A percentile compares a stretch with the other conserved stretches of the same genome.
These are phyloP conservation scores for Morinoia aosen DNA, from an alignment of 2,888 invertebrate species.

Conservation along the genomic window DNA sequence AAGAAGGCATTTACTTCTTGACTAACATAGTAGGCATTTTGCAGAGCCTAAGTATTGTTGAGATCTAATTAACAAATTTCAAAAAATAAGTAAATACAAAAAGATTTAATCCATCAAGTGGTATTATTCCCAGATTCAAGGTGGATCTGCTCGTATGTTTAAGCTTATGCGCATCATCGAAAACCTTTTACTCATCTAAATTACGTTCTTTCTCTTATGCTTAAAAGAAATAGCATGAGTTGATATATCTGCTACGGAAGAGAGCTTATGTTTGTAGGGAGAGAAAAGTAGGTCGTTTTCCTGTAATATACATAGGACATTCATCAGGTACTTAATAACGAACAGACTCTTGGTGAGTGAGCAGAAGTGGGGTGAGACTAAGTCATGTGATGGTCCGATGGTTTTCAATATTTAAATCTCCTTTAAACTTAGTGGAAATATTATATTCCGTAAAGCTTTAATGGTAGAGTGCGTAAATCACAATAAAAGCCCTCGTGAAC, in stretches of 20 bases:
- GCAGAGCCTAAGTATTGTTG: background rate
- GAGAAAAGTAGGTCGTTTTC: background rate
- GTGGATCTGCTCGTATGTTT: too few relatives aligned
- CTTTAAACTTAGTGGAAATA: background rate
- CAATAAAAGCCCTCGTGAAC: background rate
- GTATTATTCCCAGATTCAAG: too few relatives aligned
- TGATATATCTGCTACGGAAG: background rate
- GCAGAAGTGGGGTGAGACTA: too few relatives aligned
- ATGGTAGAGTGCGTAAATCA: background rate
- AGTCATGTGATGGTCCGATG: too few relatives aligned
- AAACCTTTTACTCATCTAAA: background rate
- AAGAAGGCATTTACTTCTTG: background rate
- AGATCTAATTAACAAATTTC: background rate
- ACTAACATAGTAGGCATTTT: background rate
- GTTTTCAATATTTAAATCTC: too few relatives aligned
- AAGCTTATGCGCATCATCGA: too few relatives aligned
- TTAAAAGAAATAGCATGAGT: background rate
- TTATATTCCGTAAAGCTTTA: background rate
- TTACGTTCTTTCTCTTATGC: background rate
- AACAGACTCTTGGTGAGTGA: too few relatives aligned
- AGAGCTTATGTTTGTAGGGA: background rate
- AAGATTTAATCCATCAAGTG: background rate
- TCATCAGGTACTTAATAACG: background rate
- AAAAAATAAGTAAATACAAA: background rate
- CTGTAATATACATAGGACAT: background rate